phyloP scores from a whole-genome alignment of 2,797 vertebrate genomes.

The Leucoraja ocellata region DNA sequence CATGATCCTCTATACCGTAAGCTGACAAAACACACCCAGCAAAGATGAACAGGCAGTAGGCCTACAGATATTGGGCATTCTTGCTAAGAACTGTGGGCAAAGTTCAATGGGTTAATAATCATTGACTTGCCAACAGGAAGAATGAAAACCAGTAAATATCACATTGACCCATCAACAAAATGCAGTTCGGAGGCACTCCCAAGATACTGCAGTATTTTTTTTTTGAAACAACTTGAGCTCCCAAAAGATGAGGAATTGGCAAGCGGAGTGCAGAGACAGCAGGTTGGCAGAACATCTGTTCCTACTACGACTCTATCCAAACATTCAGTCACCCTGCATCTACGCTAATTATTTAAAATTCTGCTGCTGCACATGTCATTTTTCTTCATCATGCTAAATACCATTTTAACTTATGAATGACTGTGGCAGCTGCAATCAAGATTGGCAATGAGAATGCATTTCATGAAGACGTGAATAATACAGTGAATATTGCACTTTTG shows the following conservation, averaged over 20 bases:
- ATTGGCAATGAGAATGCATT: constrained; percentile 24
- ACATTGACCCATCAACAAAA: not conserved
- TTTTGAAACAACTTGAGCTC: constrained; percentile 13
- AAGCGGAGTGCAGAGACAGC: constrained; percentile 25
- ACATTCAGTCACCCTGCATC: constrained; percentile 30
- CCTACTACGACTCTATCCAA: constrained; percentile 24
- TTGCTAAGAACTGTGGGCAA: not conserved
- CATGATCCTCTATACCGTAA: not conserved
- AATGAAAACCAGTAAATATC: constrained; percentile 29
- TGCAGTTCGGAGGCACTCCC: not conserved
- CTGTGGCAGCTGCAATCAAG: constrained; percentile 28
- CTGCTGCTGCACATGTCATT: constrained; percentile 34
- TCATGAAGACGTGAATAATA: constrained; percentile 6
- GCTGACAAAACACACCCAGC: not conserved
- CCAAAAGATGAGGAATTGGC: constrained; percentile 30
- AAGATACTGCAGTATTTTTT: not conserved
- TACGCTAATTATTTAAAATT: constrained; percentile 31
- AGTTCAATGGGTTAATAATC: not conserved
- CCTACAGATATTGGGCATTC: not conserved
- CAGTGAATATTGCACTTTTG: not conserved
- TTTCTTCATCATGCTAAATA: constrained; percentile 34
- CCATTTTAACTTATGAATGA: constrained; percentile 37
- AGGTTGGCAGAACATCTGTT: constrained; percentile 36
- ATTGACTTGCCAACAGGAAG: not conserved
- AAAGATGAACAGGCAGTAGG: not conserved